Evolutionary conservation across 2,113 vertebrate species (phyloP), one percentile per base, ranked within the genome.

Genomic region (Hypocryptadius cinnamomeus): DNA sequence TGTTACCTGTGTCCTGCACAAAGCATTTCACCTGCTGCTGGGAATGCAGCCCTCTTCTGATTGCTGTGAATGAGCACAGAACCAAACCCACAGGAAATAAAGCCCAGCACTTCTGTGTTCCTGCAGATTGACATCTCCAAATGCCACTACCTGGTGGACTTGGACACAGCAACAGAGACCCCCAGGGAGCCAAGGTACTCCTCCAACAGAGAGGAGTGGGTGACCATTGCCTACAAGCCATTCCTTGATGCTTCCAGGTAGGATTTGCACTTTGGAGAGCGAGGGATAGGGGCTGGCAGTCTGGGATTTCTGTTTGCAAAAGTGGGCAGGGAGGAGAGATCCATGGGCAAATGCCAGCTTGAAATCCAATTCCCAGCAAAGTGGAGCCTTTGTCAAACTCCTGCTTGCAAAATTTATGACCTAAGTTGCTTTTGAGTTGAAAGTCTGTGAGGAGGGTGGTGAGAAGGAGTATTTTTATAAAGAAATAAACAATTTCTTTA

Each of bases 81-180:
- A 4, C 21, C 82, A 82, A 42, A 69, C 3, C 10, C n/a, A 3
- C 23, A 35, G 51, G 54, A 18, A 15, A 60, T 69, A 16, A 77
- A 37, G 1, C 17, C 10, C 53, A 45, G 39, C 11, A 3, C n/a
- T 57, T 80, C 25, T 95, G 2, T 95, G 15, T 50, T 53, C 23
- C 63, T 96, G 59, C 97, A 99, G 99, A 88, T 99, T 56, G 99
- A 99, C 82, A 89, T 99, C 94, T 98, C 97, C 69, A 99, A 98
- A 47, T 99, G 99, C 94, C 99, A 99, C 95, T 99, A 99, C 95
- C 96, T 99, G 92, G 99, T 99, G 89, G 99, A 99, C 95, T 92
- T 99, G 85, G 99, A 99, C 81, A 97, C 96, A 6, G 96, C 97
- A 7, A 76, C 87, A 10, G 98, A 99, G 96, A 97, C 97, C 9